Conservation (phyloP, 2,888 invertebrate genomes). For the Endotricha flammealis region DNA sequence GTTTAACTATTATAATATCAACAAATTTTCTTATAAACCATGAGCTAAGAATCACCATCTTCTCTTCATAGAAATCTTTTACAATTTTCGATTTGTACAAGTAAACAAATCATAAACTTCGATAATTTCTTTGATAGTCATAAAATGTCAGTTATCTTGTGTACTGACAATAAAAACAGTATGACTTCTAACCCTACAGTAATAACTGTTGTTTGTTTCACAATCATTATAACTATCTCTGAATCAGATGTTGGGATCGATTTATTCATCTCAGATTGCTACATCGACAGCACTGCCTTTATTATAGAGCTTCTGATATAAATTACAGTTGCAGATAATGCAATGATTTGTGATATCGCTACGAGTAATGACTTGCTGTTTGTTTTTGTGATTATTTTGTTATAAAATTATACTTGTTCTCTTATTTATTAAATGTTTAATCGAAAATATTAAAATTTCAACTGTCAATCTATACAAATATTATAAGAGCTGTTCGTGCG, state of each 20-base stretch:
- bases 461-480: no score
- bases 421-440: no score
- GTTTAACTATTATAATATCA: no score
- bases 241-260: constrained; percentile 20
- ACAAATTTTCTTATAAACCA: no score
- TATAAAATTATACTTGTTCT: no score
- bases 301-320: constrained; percentile 11
- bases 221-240: constrained; percentile 20
- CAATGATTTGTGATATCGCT: constrained; percentile 2
- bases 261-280: constrained; percentile 24
- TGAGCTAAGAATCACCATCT: no score
- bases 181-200: constrained; percentile 12
- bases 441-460: no score
- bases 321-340: constrained; percentile 6
- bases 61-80: not conserved
- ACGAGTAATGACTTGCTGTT: constrained; percentile 1
- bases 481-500: no score
- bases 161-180: constrained; percentile 2
- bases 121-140: constrained; percentile 2
- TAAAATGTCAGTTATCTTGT: not conserved
- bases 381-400: not conserved
- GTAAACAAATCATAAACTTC: no score
- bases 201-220: constrained; percentile 19
- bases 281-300: constrained; percentile 18
- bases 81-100: no score